Base-by-base conservation (phyloP, 2,797 vertebrate species). In the Sarcophilus harrisii region DNA sequence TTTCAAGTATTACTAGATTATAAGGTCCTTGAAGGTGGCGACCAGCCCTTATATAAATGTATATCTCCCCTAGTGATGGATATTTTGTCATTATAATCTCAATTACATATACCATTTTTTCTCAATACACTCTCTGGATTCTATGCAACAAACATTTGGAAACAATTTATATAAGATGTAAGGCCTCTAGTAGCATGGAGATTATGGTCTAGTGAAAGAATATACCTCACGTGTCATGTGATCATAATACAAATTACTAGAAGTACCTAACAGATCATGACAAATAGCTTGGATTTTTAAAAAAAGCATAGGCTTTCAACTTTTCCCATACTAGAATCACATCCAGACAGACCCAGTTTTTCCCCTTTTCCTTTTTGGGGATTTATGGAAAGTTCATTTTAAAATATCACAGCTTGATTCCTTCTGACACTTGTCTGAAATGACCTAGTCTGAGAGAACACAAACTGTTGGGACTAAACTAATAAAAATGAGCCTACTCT, bases 201-300 rank as follows among this genome's bases (percentile, higher is more conserved):
- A 45, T 81, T 45, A 81, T 24, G 38, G 21, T 81, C 73, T 21
- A 81, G 38, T 45, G 38, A 81, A 8, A 38, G 73, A 29, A 29
- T 24, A 45, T 45, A n/a, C 18, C 18, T 81, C 21, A 27, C 81
- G 6, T 4, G 21, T 45, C 21, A 81, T 24, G 21, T 45, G 73
- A 81, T 21, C 38, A 38, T 73, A 81, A 27, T 21, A 81, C n/a
- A 81, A 81, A 45, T 21, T 45, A 27, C 21, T 27, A 45, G 38
- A 81, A 73, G n/a, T 81, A 45, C 8, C 45, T 18, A 73, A 9
- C 5, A 81, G 18, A 81, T 45, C 73, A 81, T 27, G 91, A 97
- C 96, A 96, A 95, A 93, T 92, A 95, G 73, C n/a, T 95, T 92
- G 60, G 91, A 91, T 97, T 52, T n/a, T n/a, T 38, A 96, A 93